Conservation (phyloP, 2,113 vertebrate species). For the Mixornis gularis region DNA sequence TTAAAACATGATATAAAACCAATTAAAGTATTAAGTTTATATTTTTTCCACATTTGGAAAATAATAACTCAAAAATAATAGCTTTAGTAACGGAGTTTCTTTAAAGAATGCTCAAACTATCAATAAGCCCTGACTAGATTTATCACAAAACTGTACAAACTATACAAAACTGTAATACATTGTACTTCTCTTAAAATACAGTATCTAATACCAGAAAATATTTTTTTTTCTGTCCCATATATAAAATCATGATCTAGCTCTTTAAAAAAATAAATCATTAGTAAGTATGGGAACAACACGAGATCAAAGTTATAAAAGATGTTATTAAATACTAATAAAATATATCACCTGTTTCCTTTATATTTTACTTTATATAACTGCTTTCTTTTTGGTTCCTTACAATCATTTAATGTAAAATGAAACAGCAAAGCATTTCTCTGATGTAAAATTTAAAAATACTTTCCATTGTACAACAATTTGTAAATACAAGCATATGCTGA, state of each 20-base stretch:
- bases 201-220: neutral
- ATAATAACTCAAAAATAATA: neutral
- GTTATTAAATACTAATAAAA: neutral
- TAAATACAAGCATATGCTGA: neutral
- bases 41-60: neutral
- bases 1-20: neutral
- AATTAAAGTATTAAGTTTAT: conserved; percentile 29
- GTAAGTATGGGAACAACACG: neutral
- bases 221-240: neutral
- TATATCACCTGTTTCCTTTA: neutral
- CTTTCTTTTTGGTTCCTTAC: neutral
- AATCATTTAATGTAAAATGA: neutral
- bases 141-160: neutral
- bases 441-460: neutral
- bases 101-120: neutral
- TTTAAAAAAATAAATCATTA: neutral
- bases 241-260: neutral
- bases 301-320: conserved; percentile 26
- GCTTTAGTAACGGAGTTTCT: neutral
- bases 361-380: neutral
- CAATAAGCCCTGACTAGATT: neutral
- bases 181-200: neutral
- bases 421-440: neutral
- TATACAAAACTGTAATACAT: neutral
- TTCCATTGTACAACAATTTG: neutral